Percentiles rank a stretch among this genome's conserved stretches.
Evolutionary conservation across 30 jellyfish, hydroid and myxozoan genomes (phyloP).

Genomic region (Nemopilema nomurai): DNA sequence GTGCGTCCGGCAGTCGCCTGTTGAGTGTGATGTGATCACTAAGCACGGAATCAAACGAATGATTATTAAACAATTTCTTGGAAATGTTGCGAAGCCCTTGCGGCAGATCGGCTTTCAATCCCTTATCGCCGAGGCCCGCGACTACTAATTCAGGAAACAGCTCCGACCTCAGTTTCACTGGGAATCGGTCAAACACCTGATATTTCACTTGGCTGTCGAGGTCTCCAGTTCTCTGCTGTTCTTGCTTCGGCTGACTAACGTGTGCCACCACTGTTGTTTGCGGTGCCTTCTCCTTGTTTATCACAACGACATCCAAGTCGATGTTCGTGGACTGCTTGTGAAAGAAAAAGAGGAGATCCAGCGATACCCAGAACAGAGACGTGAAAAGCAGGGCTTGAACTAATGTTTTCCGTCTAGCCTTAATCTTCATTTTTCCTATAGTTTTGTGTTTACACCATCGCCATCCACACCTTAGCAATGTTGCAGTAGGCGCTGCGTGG

Average conservation of each 20-base stretch:
- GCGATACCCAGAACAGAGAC: slow-evolving; percentile 87
- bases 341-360: slow-evolving; percentile 67
- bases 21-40: slow-evolving; percentile 90
- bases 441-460: neutral
- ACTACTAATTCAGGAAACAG: slow-evolving; percentile 63
- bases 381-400: slow-evolving; percentile 74
- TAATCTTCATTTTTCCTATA: slow-evolving; percentile 25
- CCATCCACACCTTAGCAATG: neutral
- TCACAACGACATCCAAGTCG: slow-evolving; percentile 67
- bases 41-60: slow-evolving; percentile 89
- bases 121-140: slow-evolving; percentile 79
- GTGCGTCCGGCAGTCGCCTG: slow-evolving; percentile 78
- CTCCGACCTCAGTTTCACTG: slow-evolving; percentile 58
- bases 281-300: slow-evolving; percentile 16
- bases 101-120: slow-evolving; percentile 57
- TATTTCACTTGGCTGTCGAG: neutral
- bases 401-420: slow-evolving; percentile 50
- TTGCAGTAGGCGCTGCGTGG: neutral
- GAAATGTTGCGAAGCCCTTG: slow-evolving; percentile 60
- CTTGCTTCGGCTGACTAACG: neutral
- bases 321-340: slow-evolving; percentile 73
- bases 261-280: slow-evolving; percentile 7
- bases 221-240: neutral
- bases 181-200: slow-evolving; percentile 53
- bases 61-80: slow-evolving; percentile 68